Percentiles rank a stretch among this genome's conserved stretches.
These are phyloP conservation scores for Sebastes schlegelii DNA, from an alignment of 2,113 vertebrate species.

Conservation along the genomic window DNA sequence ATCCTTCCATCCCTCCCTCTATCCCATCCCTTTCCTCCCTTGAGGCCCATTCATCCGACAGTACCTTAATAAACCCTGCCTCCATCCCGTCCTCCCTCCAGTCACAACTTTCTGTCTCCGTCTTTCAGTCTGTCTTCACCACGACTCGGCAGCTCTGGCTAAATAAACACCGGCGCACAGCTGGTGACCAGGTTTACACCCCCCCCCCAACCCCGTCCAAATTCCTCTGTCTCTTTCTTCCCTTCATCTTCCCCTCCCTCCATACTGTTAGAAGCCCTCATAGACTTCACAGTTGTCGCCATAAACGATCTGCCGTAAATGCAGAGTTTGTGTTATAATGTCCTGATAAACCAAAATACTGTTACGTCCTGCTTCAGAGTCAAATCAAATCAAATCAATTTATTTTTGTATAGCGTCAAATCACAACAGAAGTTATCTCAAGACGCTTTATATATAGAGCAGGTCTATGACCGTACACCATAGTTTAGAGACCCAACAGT, in stretches of 20 bases:
- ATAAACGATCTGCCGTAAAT: too few species aligned
- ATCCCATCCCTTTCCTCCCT: slow-evolving; percentile 36
- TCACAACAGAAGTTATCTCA: too few species aligned
- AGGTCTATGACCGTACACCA: too few species aligned
- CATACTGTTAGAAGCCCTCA: not conserved
- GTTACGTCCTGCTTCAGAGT: too few species aligned
- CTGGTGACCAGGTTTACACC: slow-evolving; percentile 71
- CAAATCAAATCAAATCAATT: too few species aligned
- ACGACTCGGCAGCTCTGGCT: slow-evolving; percentile 54
- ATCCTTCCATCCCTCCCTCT: slow-evolving; percentile 17
- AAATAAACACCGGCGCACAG: slow-evolving; percentile 78
- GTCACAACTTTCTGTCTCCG: slow-evolving; percentile 51
- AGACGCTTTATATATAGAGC: too few species aligned
- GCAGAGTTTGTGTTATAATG: too few species aligned
- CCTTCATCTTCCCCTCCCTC: not conserved
- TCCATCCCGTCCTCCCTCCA: slow-evolving; percentile 36
- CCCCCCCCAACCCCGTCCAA: slow-evolving; percentile 49
- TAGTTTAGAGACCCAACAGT: too few species aligned
- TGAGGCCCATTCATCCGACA: slow-evolving; percentile 61
- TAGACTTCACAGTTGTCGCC: slow-evolving; percentile 5
- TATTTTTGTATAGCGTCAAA: too few species aligned
- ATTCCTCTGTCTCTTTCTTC: slow-evolving; percentile 23
- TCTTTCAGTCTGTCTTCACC: slow-evolving; percentile 44
- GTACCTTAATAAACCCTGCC: slow-evolving; percentile 49
- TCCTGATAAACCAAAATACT: too few species aligned